These are phyloP conservation scores for Oasisia sp. DNA, from an alignment of 2,888 invertebrate species.

Conservation along the genomic window DNA sequence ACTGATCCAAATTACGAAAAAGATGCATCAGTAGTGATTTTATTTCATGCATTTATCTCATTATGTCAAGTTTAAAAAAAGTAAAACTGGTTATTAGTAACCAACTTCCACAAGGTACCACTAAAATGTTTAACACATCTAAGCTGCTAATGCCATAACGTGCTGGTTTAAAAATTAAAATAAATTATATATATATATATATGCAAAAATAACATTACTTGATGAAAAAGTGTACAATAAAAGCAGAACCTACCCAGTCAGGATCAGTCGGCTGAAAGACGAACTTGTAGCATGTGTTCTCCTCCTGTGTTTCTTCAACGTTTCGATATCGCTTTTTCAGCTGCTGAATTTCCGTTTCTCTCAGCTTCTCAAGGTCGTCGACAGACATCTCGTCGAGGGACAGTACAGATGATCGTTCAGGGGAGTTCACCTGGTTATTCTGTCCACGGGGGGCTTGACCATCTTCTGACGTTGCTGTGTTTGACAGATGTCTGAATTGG, in stretches of 20 bases:
- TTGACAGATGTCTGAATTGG: conserved; percentile 44
- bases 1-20: no score
- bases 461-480: background rate
- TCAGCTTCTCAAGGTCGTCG: conserved; percentile 45
- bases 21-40: background rate
- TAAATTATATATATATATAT: no score
- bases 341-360: conserved; percentile 52
- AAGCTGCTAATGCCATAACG: background rate
- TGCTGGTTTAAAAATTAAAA: background rate
- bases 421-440: background rate
- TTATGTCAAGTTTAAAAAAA: no score
- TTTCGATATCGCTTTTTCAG: conserved; percentile 55
- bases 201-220: background rate
- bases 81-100: no score
- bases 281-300: conserved; percentile 38
- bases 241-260: conserved; percentile 56
- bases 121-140: background rate
- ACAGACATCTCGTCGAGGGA: conserved; percentile 39
- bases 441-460: background rate
- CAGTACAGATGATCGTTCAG: background rate
- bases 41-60: background rate
- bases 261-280: conserved; percentile 57
- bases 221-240: background rate
- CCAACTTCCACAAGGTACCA: background rate
- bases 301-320: conserved; percentile 43